Base-by-base conservation (phyloP, 2,113 vertebrate species). In the Poeciliopsis prolifica region DNA sequence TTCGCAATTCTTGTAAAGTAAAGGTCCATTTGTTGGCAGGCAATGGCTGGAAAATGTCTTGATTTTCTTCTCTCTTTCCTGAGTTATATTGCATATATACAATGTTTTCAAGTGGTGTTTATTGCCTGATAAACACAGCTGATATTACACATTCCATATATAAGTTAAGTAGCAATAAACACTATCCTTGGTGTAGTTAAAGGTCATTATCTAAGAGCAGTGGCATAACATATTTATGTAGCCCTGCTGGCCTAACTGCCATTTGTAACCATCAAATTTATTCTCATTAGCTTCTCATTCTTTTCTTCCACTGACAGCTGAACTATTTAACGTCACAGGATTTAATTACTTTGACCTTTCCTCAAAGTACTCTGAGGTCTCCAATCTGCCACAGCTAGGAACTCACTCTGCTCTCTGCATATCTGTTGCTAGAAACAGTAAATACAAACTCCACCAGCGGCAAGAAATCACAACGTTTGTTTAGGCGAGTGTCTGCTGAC, bases 331-430 rank as follows among this genome's bases (percentile, higher is more conserved):
- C 89, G 78, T 84, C 77, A 82, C 60, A 42, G 75, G 89, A 91
- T 92, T 87, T 93, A 94, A 94, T 94, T 92, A 93, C 63, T 44
- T 29, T 85, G 92, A 94, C 92, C 90, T 94, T 93, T 91, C 74
- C 62, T 54, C 81, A 54, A 74, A 72, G 75, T 74, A 87, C 77
- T 84, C 66, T 33, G 30, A 74, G 70, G 81, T 77, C 65, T 74
- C 83, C 78, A 35, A 65, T 76, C 79, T 77, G 80, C 54, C 83
- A 78, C 74, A 68, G 74, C n/a, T 63, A 74, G 51, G 80, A 85
- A 79, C 77, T 77, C 54, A 76, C 68, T 88, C 9, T 72, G 67
- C 71, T 81, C 72, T 72, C 65, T 72, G 69, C 85, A 68, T 83
- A 84, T 70, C 74, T 66, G 71, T 42, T 87, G 85, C 71, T 61